Evolutionary conservation across 2,113 vertebrate genomes (phyloP).

Genomic region (Mirza zaza): DNA sequence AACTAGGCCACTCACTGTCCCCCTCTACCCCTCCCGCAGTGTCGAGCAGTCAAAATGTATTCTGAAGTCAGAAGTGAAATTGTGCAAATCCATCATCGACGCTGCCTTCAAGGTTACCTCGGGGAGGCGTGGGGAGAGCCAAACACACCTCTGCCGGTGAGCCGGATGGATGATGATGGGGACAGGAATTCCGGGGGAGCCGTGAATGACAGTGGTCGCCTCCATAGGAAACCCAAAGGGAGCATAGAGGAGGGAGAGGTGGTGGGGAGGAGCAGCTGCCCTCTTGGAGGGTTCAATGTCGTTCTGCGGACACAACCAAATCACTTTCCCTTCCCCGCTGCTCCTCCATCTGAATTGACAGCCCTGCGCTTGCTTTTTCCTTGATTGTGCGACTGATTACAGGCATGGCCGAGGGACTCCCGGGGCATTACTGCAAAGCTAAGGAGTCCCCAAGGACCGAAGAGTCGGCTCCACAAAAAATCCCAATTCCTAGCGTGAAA

Average conservation of each 20-base stretch:
- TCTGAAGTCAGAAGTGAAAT: conserved; percentile 55
- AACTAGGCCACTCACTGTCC: background rate
- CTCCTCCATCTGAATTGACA: conserved; percentile 20
- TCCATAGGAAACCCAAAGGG: conserved; percentile 51
- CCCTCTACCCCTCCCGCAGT: background rate
- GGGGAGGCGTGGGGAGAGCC: background rate
- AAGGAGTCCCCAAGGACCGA: background rate
- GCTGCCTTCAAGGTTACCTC: conserved; percentile 58
- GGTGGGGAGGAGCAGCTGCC: background rate
- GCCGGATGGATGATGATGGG: conserved; percentile 33
- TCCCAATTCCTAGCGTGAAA: background rate
- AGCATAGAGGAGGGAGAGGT: background rate
- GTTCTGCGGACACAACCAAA: conserved; percentile 28
- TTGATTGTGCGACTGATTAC: conserved; percentile 42
- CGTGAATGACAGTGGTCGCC: conserved; percentile 46
- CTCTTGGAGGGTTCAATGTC: conserved; percentile 54
- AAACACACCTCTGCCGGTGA: background rate
- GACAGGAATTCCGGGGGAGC: conserved; percentile 51
- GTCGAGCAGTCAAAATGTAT: background rate
- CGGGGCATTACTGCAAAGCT: conserved; percentile 12
- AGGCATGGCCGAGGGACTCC: conserved; percentile 51
- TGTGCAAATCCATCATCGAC: conserved; percentile 60
- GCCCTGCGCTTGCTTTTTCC: conserved; percentile 38
- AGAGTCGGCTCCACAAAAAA: background rate
- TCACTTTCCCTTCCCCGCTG: background rate